phyloP scores from a whole-genome alignment of 30 jellyfish, hydroid and myxozoan species.

The Cassiopea andromeda region DNA sequence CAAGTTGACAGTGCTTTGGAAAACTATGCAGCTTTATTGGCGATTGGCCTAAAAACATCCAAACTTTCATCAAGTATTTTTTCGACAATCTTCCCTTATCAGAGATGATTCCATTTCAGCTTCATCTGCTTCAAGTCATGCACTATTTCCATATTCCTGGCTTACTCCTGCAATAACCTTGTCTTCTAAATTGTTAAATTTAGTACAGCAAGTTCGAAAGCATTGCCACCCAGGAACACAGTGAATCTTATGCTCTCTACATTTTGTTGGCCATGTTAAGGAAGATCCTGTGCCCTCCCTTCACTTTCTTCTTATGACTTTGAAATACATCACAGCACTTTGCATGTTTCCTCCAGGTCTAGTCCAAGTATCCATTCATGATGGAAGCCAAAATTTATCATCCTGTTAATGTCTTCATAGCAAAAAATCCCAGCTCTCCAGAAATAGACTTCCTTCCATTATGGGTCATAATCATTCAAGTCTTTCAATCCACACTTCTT shows the following conservation, averaged over 20 bases:
- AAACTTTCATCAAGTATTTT: slow-evolving; percentile 19
- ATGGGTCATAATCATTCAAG: background rate
- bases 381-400: background rate
- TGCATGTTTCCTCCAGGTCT: background rate
- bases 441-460: background rate
- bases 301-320: background rate
- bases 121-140: background rate
- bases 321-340: background rate
- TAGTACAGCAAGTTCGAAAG: slow-evolving; percentile 7
- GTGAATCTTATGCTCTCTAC: background rate
- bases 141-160: background rate
- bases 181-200: background rate
- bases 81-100: background rate
- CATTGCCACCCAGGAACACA: slow-evolving; percentile 7
- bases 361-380: slow-evolving; percentile 7
- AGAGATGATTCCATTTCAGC: background rate
- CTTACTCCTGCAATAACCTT: background rate
- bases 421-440: slow-evolving; percentile 10
- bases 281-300: slow-evolving; percentile 12
- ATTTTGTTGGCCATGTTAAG: slow-evolving; percentile 2
- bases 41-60: slow-evolving; percentile 47
- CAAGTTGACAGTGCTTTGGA: slow-evolving; percentile 24
- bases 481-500: background rate
- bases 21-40: slow-evolving; percentile 37
- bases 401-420: background rate